phyloP scores from a whole-genome alignment of 2,113 vertebrate species.

The Campylorhamphus procurvoides region DNA sequence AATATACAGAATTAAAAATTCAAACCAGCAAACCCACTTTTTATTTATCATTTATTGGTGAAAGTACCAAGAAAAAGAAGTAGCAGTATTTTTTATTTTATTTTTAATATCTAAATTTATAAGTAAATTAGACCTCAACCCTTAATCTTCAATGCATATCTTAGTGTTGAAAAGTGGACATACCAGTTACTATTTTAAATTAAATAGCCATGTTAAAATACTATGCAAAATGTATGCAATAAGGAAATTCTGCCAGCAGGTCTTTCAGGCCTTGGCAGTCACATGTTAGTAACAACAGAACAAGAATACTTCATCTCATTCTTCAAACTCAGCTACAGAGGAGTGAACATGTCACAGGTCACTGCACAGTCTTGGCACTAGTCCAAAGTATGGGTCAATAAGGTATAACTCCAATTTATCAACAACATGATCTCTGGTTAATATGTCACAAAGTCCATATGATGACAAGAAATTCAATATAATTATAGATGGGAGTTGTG shows the following conservation, averaged over 20 bases:
- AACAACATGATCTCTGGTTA: not conserved
- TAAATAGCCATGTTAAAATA: not conserved
- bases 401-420: not conserved
- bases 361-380: not conserved
- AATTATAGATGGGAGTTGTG: not conserved
- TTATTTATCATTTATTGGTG: not conserved
- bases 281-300: not conserved
- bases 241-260: not conserved
- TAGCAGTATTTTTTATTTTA: not conserved
- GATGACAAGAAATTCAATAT: not conserved
- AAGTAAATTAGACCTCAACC: not conserved
- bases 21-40: not conserved
- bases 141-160: not conserved
- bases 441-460: not conserved
- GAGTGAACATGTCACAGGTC: not conserved
- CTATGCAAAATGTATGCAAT: not conserved
- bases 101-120: not conserved
- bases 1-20: not conserved
- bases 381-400: not conserved
- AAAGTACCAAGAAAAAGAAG: not conserved
- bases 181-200: rapidly evolving
- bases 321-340: not conserved
- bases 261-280: not conserved
- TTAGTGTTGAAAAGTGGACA: not conserved
- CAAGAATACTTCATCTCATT: not conserved